Evolutionary conservation across 2,113 vertebrate species (phyloP), one percentile per base, ranked within the genome.

Genomic region (Fulica atra): DNA sequence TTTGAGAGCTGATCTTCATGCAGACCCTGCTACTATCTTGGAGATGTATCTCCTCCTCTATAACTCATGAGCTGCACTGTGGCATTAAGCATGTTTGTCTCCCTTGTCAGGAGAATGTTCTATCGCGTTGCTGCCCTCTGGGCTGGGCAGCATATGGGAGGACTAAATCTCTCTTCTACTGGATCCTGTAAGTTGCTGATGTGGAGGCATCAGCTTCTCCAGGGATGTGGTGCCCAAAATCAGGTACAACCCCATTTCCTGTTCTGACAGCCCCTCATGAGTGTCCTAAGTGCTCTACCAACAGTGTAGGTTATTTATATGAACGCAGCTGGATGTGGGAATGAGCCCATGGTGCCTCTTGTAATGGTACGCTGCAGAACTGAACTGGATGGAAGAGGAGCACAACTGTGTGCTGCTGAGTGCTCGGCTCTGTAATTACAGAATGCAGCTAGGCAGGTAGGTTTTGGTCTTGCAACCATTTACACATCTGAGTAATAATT

Each of bases 401-500:
- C 53, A 9, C 40, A 10, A 5, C 51, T 16, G 28, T 15, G 57
- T 15, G 68, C 51, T 59, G 65, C 51, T 2, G 40, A 28, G 59
- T 5, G 46, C 51, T 81, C 29, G 11, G 42, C 92, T 89, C 81
- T 79, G 57, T 48, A 28, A 74, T 81, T 48, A 2, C 25, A 4
- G 19, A 17, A 1, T 0, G 0, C 0, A 7, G 56, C 24, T 17
- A 38, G 31, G 17, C 53, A 36, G 61, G 65, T 21, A 46, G 36
- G 57, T 13, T 77, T 81, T 72, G 61, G 28, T 53, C 72, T 69
- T 11, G 48, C 33, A 79, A 11, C 15, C 71, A 9, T 54, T 5
- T 51, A 48, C 25, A 3, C 57, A 19, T 16, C 79, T 60, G 66
- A 61, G 89, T 38, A 81, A 7, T 42, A 25, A 51, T 65, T 35